Evolutionary conservation across 1,140 invertebrate genomes (phyloP).

Genomic region (Sipha flava): DNA sequence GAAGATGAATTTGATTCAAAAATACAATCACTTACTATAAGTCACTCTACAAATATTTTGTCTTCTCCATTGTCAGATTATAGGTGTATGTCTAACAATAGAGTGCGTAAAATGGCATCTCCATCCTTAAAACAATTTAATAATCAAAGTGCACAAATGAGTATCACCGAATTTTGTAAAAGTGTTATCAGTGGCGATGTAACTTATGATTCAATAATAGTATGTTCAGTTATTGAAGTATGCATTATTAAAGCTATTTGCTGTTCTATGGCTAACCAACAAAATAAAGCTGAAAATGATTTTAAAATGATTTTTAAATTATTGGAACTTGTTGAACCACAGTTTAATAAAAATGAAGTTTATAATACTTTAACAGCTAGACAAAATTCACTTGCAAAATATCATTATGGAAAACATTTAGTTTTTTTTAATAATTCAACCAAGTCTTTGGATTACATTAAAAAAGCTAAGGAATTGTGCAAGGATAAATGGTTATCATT

Average conservation of each 20-base stretch:
- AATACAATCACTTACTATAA: slow-evolving; percentile 16
- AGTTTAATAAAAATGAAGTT: slow-evolving; percentile 20
- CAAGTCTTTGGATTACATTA: background rate
- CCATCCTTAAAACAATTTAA: background rate
- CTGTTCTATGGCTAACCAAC: background rate
- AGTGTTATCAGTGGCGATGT: background rate
- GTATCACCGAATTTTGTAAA: background rate
- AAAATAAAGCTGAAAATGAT: background rate
- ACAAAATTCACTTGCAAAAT: background rate
- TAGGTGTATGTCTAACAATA: background rate
- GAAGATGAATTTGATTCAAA: slow-evolving; percentile 8
- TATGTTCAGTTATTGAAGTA: slow-evolving; percentile 3
- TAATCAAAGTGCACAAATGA: background rate
- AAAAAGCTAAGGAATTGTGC: background rate
- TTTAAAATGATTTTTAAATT: background rate
- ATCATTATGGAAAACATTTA: slow-evolving; percentile 2
- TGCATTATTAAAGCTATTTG: slow-evolving; percentile 22
- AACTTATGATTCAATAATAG: background rate
- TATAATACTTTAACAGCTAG: background rate
- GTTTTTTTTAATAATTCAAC: background rate
- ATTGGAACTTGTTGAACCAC: background rate
- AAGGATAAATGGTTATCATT: background rate
- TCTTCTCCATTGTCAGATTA: background rate
- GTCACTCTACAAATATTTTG: background rate
- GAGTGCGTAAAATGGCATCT: background rate